Percentiles rank a stretch among this genome's conserved stretches.
Evolutionary conservation across 2,113 vertebrate genomes (phyloP).

Genomic region (Cromileptes altivelis): DNA sequence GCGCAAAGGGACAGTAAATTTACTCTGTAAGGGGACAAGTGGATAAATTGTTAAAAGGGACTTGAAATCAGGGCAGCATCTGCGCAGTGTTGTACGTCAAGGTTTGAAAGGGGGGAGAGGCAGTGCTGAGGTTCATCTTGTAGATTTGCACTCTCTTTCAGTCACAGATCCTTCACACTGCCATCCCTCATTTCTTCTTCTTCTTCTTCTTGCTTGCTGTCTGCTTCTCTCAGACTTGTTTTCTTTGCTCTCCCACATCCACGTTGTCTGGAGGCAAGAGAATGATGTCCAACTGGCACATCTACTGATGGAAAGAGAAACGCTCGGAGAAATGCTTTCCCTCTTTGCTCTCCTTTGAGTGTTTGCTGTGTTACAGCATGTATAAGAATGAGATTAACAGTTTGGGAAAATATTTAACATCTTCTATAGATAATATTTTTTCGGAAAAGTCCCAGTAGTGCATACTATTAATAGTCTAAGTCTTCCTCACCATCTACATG

Average conservation of each 20-base stretch:
- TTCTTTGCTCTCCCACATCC: conserved; percentile 35
- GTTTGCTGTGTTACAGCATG: conserved; percentile 6
- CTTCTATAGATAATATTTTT: neutral
- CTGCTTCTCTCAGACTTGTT: conserved; percentile 19
- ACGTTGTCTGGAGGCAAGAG: conserved; percentile 34
- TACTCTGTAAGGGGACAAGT: conserved; percentile 43
- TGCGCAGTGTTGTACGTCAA: conserved; percentile 26
- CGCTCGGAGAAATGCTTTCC: neutral
- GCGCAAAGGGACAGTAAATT: conserved; percentile 59
- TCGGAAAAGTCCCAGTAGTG: neutral
- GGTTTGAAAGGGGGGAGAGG: neutral
- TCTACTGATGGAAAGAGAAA: conserved; percentile 17
- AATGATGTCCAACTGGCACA: conserved; percentile 39
- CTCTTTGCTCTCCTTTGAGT: conserved; percentile 11
- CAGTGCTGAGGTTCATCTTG: conserved; percentile 15
- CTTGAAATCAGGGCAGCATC: conserved; percentile 45
- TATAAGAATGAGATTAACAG: conserved; percentile 11
- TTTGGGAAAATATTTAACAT: neutral
- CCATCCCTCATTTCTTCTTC: conserved; percentile 11
- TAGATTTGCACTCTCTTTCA: conserved; percentile 36
- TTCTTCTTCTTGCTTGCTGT: conserved; percentile 8
- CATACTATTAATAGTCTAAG: neutral
- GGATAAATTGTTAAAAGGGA: conserved; percentile 38
- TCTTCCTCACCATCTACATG: neutral
- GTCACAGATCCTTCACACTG: conserved; percentile 1